Conservation (phyloP, 2,797 vertebrate genomes). For the Nannoperca obscura region DNA sequence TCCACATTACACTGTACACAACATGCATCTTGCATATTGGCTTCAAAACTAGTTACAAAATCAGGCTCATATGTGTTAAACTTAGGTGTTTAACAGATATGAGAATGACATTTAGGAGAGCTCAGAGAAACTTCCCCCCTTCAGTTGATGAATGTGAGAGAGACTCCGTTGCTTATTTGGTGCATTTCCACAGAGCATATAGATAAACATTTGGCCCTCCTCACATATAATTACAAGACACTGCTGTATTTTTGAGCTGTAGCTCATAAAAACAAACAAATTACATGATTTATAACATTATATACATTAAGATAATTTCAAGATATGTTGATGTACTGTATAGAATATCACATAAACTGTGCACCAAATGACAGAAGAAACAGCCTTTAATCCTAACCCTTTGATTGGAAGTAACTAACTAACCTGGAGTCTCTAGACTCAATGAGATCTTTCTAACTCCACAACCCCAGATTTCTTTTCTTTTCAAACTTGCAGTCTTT, state of each 20-base stretch:
- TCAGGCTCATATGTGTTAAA: background rate
- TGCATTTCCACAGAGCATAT: no score
- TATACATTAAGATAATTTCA: background rate
- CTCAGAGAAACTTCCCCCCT: background rate
- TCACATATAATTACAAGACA: background rate
- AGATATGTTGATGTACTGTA: background rate
- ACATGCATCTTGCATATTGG: background rate
- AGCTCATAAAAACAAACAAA: background rate
- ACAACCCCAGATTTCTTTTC: no score
- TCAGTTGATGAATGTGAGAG: background rate
- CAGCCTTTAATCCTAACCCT: no score
- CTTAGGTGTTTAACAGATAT: no score
- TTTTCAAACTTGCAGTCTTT: no score
- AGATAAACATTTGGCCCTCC: background rate
- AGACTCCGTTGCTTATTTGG: no score
- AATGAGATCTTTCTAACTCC: no score
- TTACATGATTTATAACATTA: background rate
- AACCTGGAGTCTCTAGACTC: no score
- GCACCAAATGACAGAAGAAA: background rate
- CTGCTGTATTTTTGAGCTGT: background rate
- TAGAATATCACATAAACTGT: background rate
- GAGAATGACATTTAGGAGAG: slow-evolving; percentile 2
- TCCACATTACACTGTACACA: background rate
- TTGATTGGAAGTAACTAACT: no score
- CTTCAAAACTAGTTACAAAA: background rate